Conservation (phyloP, 2,797 vertebrate species). For the Fundulus diaphanus region DNA sequence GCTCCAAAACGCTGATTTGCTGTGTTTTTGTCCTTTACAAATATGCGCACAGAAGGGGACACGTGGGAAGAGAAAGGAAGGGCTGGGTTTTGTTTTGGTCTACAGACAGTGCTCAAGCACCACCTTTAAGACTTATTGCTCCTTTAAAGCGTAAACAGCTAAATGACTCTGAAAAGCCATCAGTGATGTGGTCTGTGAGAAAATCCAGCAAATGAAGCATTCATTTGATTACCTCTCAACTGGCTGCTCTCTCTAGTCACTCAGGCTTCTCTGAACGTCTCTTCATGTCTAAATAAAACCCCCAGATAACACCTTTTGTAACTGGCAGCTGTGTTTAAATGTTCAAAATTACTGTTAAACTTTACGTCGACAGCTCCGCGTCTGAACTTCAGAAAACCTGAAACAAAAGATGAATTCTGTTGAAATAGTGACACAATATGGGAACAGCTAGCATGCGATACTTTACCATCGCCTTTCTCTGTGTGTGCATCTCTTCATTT, state of each 20-base stretch:
- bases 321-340: not conserved
- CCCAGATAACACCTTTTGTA: not conserved
- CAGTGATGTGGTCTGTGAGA: not conserved
- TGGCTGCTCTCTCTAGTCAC: not conserved
- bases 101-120: no score
- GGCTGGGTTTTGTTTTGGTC: no score
- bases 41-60: no score
- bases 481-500: not conserved
- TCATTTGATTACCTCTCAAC: not conserved
- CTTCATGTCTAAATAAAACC: not conserved
- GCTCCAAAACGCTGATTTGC: no score
- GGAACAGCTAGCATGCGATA: not conserved
- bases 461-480: not conserved
- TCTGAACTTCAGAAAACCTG: not conserved
- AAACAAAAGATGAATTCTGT: not conserved
- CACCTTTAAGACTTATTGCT: no score
- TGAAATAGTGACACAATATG: not conserved
- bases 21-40: no score
- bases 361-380: not conserved
- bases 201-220: not conserved
- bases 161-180: not conserved
- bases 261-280: not conserved
- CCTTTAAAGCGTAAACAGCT: not conserved
- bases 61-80: no score
- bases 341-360: not conserved